phyloP scores from a whole-genome alignment of 2,113 vertebrate species.

The Coracopsis vasa region DNA sequence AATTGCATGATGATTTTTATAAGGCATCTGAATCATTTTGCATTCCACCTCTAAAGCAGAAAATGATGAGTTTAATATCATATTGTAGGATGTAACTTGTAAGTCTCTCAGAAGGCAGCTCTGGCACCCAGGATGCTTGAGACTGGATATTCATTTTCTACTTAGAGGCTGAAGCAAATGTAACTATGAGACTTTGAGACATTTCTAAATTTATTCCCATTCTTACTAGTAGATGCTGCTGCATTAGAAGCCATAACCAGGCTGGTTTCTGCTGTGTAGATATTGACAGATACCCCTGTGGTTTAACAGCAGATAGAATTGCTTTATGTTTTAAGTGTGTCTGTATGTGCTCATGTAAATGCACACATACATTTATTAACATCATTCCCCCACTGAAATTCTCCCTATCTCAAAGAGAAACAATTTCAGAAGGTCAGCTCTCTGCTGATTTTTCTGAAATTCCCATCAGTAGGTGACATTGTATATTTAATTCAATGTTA shows the following conservation, averaged over 20 bases:
- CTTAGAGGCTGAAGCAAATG: constrained; percentile 47
- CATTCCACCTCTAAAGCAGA: constrained; percentile 73
- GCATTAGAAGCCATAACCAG: neutral
- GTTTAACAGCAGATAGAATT: neutral
- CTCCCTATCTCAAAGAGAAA: neutral
- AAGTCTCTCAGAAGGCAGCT: constrained; percentile 64
- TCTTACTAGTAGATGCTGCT: neutral
- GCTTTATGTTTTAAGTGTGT: neutral
- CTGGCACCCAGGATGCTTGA: constrained; percentile 47
- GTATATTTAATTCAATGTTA: neutral
- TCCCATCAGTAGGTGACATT: neutral
- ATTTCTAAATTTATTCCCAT: neutral
- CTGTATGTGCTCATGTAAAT: neutral
- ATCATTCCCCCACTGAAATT: neutral
- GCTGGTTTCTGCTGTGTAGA: neutral
- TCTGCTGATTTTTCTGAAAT: neutral
- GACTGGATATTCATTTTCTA: constrained; percentile 46
- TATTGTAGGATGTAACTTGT: constrained; percentile 60
- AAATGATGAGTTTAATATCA: constrained; percentile 80
- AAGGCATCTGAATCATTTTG: constrained; percentile 73
- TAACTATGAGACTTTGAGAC: constrained; percentile 48
- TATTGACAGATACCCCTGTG: neutral
- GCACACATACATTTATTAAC: neutral
- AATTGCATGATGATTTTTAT: constrained; percentile 71
- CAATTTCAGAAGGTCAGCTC: neutral